Percentiles rank a stretch among this genome's conserved stretches.
phyloP scores from a whole-genome alignment of 1,140 invertebrate genomes.

The Drosophila rufa region DNA sequence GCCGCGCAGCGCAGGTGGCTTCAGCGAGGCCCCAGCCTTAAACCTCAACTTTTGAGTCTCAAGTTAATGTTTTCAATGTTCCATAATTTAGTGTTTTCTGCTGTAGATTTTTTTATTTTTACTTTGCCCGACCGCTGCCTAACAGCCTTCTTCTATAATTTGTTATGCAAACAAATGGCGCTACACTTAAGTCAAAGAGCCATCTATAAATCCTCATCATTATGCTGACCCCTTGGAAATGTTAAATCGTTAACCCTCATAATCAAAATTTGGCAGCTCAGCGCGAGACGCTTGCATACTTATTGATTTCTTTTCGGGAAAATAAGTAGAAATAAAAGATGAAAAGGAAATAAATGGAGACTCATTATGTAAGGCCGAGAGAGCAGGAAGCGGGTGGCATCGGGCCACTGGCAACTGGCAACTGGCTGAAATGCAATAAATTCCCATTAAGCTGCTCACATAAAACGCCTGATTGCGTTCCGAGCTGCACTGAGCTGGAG shows the following conservation, averaged over 20 bases:
- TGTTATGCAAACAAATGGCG: slow-evolving; percentile 79
- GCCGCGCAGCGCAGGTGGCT: slow-evolving; percentile 64
- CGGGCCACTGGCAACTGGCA: slow-evolving; percentile 2
- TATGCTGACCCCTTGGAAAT: slow-evolving; percentile 28
- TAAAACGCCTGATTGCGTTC: slow-evolving; percentile 82
- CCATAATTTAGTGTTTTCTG: slow-evolving; percentile 65
- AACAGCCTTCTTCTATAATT: slow-evolving; percentile 47
- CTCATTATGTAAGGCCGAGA: slow-evolving; percentile 62
- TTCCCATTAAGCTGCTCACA: slow-evolving; percentile 81
- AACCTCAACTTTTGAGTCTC: slow-evolving; percentile 23
- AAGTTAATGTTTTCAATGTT: slow-evolving; percentile 63
- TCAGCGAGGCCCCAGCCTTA: slow-evolving; percentile 40
- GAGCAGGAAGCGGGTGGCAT: slow-evolving; percentile 19
- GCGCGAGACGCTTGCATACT: slow-evolving; percentile 45
- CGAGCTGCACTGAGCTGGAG: slow-evolving; percentile 43
- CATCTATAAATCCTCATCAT: slow-evolving; percentile 76
- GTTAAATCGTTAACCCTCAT: slow-evolving; percentile 60
- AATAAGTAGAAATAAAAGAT: slow-evolving; percentile 8
- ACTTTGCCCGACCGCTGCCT: slow-evolving; percentile 13
- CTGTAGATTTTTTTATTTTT: slow-evolving; percentile 24
- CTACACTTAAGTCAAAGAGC: slow-evolving; percentile 62
- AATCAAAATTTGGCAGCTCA: slow-evolving; percentile 72
- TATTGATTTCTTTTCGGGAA: slow-evolving; percentile 56
- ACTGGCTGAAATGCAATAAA: slow-evolving; percentile 74
- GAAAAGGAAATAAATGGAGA: slow-evolving; percentile 50